phyloP scores from a whole-genome alignment of 2,888 invertebrate genomes.

The Schizaphis graminum region DNA sequence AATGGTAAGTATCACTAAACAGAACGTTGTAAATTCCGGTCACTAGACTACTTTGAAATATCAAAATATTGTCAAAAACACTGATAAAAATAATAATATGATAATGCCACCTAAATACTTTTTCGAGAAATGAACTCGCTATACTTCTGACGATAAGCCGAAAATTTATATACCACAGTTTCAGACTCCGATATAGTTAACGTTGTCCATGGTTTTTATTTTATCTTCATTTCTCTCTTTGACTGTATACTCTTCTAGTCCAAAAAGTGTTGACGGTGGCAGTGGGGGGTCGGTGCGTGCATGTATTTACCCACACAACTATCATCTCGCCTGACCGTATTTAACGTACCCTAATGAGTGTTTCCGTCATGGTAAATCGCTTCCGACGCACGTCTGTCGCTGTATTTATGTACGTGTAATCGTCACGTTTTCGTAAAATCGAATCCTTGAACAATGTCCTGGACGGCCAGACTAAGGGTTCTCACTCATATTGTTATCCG shows the following conservation, averaged over 20 bases:
- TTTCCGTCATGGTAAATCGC: background rate
- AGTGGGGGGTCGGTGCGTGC: background rate
- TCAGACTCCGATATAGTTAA: background rate
- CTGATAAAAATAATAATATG: background rate
- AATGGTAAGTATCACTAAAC: background rate
- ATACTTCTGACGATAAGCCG: background rate
- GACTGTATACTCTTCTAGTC: background rate
- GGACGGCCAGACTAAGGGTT: background rate
- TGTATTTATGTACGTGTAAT: background rate
- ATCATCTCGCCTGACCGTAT: background rate
- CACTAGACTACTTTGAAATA: background rate
- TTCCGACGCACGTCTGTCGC: background rate
- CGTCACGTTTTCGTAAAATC: slow-evolving; percentile 8
- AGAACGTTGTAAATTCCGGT: background rate
- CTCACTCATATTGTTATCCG: background rate
- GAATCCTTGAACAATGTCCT: background rate
- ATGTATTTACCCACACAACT: background rate
- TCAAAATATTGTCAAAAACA: background rate
- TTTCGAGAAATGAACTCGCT: background rate
- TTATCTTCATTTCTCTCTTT: background rate
- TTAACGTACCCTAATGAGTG: background rate
- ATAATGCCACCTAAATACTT: background rate
- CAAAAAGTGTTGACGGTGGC: background rate
- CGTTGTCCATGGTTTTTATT: background rate
- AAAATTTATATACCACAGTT: background rate